Conservation (phyloP, 2,113 vertebrate species). For the Verasper variegatus region DNA sequence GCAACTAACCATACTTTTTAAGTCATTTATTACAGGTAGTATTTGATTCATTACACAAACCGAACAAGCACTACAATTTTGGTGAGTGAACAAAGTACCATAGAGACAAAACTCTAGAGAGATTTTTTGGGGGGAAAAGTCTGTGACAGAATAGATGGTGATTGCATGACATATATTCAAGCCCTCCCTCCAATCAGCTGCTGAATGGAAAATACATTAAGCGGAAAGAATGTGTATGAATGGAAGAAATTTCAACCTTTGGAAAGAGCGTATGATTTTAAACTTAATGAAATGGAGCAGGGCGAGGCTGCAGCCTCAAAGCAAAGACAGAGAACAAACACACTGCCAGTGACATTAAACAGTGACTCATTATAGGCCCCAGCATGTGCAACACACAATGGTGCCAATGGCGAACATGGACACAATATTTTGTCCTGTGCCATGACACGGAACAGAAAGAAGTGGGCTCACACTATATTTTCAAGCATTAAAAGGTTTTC, state of each 20-base stretch:
- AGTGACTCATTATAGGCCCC: slow-evolving; percentile 20
- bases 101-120: too few species aligned
- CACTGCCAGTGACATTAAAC: slow-evolving; percentile 45
- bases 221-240: neutral
- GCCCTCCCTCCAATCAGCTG: neutral
- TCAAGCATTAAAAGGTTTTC: neutral
- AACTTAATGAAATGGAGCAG: slow-evolving; percentile 16
- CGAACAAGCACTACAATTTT: too few species aligned
- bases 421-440: too few species aligned
- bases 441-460: too few species aligned
- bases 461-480: neutral
- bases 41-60: too few species aligned
- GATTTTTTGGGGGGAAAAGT: neutral
- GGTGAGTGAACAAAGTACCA: too few species aligned
- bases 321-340: slow-evolving; percentile 54
- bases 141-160: neutral
- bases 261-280: neutral
- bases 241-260: neutral
- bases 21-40: too few species aligned
- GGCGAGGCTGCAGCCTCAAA: slow-evolving; percentile 38
- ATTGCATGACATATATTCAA: neutral
- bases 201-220: neutral
- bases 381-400: neutral
- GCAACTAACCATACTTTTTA: too few species aligned
- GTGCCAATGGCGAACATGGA: neutral